phyloP scores from a whole-genome alignment of 2,888 invertebrate genomes.

The Tetragonula carbonaria region DNA sequence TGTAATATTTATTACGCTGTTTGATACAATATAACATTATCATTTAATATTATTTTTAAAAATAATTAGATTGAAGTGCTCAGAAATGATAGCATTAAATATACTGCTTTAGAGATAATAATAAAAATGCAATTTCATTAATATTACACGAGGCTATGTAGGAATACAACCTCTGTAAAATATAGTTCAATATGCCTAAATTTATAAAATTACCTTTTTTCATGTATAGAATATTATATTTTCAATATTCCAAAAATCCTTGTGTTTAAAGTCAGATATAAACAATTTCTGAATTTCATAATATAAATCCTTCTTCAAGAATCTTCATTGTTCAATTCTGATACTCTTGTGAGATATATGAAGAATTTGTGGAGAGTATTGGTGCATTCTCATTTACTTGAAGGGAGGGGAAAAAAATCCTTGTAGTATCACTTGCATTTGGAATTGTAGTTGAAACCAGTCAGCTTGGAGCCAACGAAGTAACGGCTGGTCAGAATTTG shows the following conservation, averaged over 20 bases:
- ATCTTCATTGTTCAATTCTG: constrained; percentile 56
- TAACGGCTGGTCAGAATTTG: constrained; percentile 86
- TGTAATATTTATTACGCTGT: constrained; percentile 65
- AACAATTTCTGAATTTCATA: constrained; percentile 3
- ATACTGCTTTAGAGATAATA: constrained; percentile 34
- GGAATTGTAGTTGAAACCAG: constrained; percentile 70
- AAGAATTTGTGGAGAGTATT: constrained; percentile 70
- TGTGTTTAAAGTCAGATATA: constrained; percentile 16
- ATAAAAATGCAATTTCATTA: constrained; percentile 46
- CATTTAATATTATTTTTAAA: constrained; percentile 49
- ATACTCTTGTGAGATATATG: constrained; percentile 66
- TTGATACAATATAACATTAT: constrained; percentile 66
- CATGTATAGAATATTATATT: constrained; percentile 5
- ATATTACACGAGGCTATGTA: constrained; percentile 27
- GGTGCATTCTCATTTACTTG: constrained; percentile 74
- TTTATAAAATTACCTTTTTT: constrained; percentile 31
- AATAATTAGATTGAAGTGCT: constrained; percentile 35
- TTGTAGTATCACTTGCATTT: constrained; percentile 54
- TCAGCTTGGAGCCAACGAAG: constrained; percentile 80
- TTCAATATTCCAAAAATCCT: constrained; percentile 14
- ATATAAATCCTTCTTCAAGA: constrained; percentile 7
- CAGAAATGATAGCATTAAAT: constrained; percentile 37
- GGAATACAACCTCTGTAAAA: constrained; percentile 25
- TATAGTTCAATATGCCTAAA: constrained; percentile 26
- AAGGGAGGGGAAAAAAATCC: constrained; percentile 64